Evolutionary conservation across 2,888 invertebrate species (phyloP), one percentile per base, ranked within the genome.

Genomic region (Thalpophila matura): DNA sequence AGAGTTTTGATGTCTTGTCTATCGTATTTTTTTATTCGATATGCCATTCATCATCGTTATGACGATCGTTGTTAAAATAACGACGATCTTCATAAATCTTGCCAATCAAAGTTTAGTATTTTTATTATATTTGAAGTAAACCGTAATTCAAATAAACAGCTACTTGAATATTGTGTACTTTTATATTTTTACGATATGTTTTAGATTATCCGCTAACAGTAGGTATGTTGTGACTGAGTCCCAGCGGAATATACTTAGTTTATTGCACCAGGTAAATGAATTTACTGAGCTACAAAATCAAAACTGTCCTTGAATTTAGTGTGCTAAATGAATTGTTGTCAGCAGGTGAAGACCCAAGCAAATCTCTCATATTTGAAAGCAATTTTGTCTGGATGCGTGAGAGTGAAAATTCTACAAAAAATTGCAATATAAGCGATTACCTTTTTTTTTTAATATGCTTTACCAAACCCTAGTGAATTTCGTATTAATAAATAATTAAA

Each of bases 281-380:
- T 33, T 45, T 42, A 57, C 14, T 12, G 16, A 12, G 12, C 1
- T 42, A 29, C 20, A 37, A 20, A 33, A 42, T 33, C 40, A 33
- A 7, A 5, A 24, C 35, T 29, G 47, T 42, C 69, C 57, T 74
- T 77, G 69, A 38, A 49, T 62, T 53, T 3, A n/a, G 18, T 59
- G 3, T 42, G 18, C 37, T 50, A 35, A 59, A 59, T 33, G 31
- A 42, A 66, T 35, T 38, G 14, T 38, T 57, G 27, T 58, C 50
- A 31, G 61, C 46, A 46, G 56, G n/a, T n/a, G n/a, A n/a, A n/a
- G n/a, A n/a, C n/a, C n/a, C n/a, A n/a, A n/a, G n/a, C n/a, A n/a
- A n/a, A n/a, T n/a, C n/a, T n/a, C n/a, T n/a, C n/a, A n/a, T n/a
- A n/a, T n/a, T n/a, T n/a, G n/a, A n/a, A n/a, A n/a, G n/a, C n/a